phyloP scores from a whole-genome alignment of 1,140 invertebrate species.

The Drosophila insularis region DNA sequence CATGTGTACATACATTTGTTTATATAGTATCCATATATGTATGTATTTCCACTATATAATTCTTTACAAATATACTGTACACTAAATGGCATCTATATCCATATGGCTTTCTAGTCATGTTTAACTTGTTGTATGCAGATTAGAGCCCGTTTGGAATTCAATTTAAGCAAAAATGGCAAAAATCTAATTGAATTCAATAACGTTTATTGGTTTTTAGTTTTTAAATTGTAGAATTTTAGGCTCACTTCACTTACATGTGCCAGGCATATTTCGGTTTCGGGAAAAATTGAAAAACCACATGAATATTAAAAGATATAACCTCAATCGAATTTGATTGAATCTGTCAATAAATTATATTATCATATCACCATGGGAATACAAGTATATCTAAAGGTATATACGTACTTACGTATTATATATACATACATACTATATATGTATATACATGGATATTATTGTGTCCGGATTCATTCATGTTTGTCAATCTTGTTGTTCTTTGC shows the following conservation, averaged over 20 bases:
- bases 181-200: no score
- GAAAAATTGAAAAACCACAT: no score
- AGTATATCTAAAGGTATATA: neutral
- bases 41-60: neutral
- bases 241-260: no score
- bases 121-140: constrained; percentile 4
- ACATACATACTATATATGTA: neutral
- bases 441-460: neutral
- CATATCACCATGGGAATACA: neutral
- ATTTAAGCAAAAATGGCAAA: no score
- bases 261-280: no score
- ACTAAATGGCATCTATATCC: neutral
- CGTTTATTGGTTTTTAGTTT: neutral
- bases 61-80: no score
- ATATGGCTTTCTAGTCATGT: neutral
- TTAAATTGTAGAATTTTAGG: neutral
- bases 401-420: neutral
- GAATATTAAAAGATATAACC: no score
- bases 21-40: neutral
- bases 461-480: constrained; percentile 5
- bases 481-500: constrained; percentile 5
- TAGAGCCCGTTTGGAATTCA: neutral
- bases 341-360: no score
- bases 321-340: no score
- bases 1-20: neutral